A percentile compares a stretch with the other conserved stretches of the same genome.
Evolutionary conservation across 2,888 invertebrate genomes (phyloP).

Genomic region (Calameuta idolon): DNA sequence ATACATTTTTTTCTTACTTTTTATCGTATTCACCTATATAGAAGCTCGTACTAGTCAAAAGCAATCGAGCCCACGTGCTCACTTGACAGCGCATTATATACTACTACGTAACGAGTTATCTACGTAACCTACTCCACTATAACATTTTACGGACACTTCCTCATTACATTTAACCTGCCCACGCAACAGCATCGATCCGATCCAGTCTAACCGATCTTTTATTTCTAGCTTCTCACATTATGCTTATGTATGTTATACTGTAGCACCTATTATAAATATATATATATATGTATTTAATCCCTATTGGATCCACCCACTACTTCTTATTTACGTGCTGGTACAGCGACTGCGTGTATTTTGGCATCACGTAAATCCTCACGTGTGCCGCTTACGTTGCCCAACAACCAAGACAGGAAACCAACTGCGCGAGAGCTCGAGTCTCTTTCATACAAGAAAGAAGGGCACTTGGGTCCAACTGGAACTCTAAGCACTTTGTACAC

Average conservation of each 20-base stretch:
- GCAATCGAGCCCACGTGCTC: slow-evolving; percentile 34
- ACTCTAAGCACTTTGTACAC: background rate
- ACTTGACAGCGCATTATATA: slow-evolving; percentile 41
- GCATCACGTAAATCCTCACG: background rate
- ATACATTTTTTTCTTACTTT: background rate
- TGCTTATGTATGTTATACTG: background rate
- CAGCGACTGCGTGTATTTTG: background rate
- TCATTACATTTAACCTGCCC: slow-evolving; percentile 40
- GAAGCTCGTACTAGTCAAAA: background rate
- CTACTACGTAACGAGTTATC: slow-evolving; percentile 46
- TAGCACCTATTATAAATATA: background rate
- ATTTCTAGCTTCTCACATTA: background rate
- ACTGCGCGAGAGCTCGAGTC: background rate
- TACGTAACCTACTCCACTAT: slow-evolving; percentile 62
- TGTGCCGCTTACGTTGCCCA: background rate
- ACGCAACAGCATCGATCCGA: slow-evolving; percentile 23
- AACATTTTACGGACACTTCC: slow-evolving; percentile 59
- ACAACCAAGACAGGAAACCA: background rate
- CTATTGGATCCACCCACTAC: background rate
- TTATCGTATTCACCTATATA: background rate
- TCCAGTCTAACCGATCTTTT: background rate
- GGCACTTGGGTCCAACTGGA: background rate
- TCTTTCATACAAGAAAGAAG: background rate
- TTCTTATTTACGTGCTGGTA: background rate
- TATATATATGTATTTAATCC: background rate